Conservation (phyloP, 2,113 vertebrate species). For the Castor canadensis region DNA sequence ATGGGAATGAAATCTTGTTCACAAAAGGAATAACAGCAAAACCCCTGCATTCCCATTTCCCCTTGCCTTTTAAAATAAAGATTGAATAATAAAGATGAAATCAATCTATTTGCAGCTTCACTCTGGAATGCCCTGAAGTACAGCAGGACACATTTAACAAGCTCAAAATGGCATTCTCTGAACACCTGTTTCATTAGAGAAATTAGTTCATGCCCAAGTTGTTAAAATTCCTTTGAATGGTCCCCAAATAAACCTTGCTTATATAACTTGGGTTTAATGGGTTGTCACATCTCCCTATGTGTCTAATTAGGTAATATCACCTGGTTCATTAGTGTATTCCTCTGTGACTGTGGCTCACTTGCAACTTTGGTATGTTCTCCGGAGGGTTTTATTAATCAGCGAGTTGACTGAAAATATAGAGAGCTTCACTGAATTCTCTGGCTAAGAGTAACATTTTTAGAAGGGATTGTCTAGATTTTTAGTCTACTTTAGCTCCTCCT, state of each 20-base stretch:
- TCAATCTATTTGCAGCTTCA: neutral
- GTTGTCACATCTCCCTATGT: slow-evolving; percentile 12
- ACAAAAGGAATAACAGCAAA: neutral
- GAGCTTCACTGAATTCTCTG: neutral
- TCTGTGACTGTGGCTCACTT: neutral
- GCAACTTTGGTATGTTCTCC: neutral
- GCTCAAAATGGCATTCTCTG: neutral
- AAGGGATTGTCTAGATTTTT: neutral
- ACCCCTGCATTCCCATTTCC: neutral
- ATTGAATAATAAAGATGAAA: neutral
- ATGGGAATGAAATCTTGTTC: neutral
- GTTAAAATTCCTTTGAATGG: neutral
- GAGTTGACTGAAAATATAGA: neutral
- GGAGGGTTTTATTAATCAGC: slow-evolving; percentile 17
- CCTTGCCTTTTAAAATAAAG: neutral
- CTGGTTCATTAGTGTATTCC: slow-evolving; percentile 51
- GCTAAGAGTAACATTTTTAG: neutral
- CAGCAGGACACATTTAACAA: neutral
- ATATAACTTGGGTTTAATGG: neutral
- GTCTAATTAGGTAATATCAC: slow-evolving; percentile 47
- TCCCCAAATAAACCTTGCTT: neutral
- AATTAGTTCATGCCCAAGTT: neutral
- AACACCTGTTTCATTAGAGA: neutral
- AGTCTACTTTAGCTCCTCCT: fast-evolving
- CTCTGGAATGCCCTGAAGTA: neutral